Percentiles rank a stretch among this genome's conserved stretches.
Conservation (phyloP, 2,888 invertebrate genomes). For the Capitulum mitella region DNA sequence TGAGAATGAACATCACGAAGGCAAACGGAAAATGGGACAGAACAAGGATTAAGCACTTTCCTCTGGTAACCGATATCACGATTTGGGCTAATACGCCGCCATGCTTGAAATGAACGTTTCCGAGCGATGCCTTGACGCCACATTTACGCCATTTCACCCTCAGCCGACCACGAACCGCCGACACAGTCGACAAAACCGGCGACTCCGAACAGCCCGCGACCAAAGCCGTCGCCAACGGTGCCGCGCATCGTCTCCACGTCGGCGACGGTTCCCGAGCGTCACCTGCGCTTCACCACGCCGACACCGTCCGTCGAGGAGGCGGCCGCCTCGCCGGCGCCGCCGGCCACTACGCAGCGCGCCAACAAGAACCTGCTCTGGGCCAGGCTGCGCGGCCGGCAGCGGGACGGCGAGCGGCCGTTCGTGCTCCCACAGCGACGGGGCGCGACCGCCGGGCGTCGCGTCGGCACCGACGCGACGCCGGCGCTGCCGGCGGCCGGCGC, state of each 20-base stretch:
- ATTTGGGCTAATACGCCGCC: too few relatives aligned
- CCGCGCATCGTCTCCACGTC: conserved; percentile 18
- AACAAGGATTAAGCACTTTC: too few relatives aligned
- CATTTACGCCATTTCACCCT: too few relatives aligned
- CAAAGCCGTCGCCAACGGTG: not conserved
- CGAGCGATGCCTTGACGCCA: too few relatives aligned
- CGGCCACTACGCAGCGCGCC: not conserved
- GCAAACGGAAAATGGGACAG: too few relatives aligned
- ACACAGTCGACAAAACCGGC: too few relatives aligned
- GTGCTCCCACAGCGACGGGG: conserved; percentile 18
- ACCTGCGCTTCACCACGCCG: conserved; percentile 27
- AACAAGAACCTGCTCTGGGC: conserved; percentile 30
- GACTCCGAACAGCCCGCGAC: too few relatives aligned
- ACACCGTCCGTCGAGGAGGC: conserved; percentile 25
- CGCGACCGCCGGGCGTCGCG: too few relatives aligned
- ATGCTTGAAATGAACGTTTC: too few relatives aligned
- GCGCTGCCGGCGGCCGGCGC: conserved; percentile 12
- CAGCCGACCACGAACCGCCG: too few relatives aligned
- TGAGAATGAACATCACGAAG: too few relatives aligned
- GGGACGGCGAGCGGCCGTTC: not conserved
- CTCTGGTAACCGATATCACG: too few relatives aligned
- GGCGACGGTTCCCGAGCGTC: conserved; percentile 21
- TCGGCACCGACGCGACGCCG: not conserved
- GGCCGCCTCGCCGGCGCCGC: not conserved
- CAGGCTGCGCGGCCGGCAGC: conserved; percentile 7